Base-by-base conservation (phyloP, 1,140 invertebrate species). In the Camponotus pennsylvanicus region DNA sequence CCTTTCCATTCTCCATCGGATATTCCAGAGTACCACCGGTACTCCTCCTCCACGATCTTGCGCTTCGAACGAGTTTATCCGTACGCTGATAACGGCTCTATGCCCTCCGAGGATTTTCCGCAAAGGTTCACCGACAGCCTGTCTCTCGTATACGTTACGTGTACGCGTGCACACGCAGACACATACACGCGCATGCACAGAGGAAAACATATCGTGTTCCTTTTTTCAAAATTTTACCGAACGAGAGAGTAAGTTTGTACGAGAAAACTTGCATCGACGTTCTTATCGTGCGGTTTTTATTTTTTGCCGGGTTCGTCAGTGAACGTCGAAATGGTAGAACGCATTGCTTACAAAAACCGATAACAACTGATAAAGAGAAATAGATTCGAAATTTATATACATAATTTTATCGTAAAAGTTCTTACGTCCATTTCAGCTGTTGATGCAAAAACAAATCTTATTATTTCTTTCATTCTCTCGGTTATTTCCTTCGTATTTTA, bases 21-120 rank as follows among this genome's bases (percentile, higher is more conserved):
- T 69, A 67, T 45, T 27, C 55, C 27, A 27, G 27, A 27, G 37
- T 32, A 67, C 34, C 34, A 11, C 8, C 34, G 13, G 8, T 52
- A 37, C 37, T 83, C 55, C 61, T 63, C 37, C 45, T 49, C 55
- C 40, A 32, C 55, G 67, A 73, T 75, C 40, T 75, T 49, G 4
- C 18, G 42, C 40, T 5, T 40, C 52, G 63, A 69, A 80, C 63
- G 77, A 52, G 42, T 79, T 63, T 32, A 49, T 49, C n/a, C 37
- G 34, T 80, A 37, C 64, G 45, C 79, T 75, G 79, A 83, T 83
- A 83, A 83, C 79, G 40, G 37, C 64, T 57, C 55, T 57, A 49
- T 27, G 67, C 3, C 57, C 79, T 59, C 40, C 40, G 55, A 75
- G 55, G 55, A 73, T 61, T 73, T 45, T 55, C 13, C 55, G 40